A percentile compares a stretch with the other conserved stretches of the same genome.
phyloP scores from a whole-genome alignment of 2,797 vertebrate genomes.

The Limnodromus scolopaceus region DNA sequence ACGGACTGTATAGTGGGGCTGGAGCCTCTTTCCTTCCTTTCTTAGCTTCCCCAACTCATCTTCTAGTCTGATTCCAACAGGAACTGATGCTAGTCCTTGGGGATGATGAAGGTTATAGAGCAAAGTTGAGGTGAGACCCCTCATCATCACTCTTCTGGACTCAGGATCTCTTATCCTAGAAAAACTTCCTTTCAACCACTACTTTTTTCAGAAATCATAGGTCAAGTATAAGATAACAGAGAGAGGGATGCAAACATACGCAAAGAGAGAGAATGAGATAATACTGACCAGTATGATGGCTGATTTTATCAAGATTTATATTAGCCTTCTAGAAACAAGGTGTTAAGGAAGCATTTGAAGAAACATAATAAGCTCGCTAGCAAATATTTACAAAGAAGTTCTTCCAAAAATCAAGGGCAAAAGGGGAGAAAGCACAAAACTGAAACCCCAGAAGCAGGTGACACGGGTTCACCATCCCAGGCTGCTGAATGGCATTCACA shows the following conservation, averaged over 20 bases:
- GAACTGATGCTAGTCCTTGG: neutral
- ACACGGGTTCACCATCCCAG: fast-evolving
- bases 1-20: neutral
- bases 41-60: neutral
- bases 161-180: neutral
- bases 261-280: neutral
- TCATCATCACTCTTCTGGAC: neutral
- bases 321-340: neutral
- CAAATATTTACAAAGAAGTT: neutral
- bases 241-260: neutral
- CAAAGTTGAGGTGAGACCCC: neutral
- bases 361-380: neutral
- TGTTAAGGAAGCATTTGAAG: neutral
- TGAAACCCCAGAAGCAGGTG: neutral
- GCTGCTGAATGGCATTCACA: neutral
- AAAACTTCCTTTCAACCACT: neutral
- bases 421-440: neutral
- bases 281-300: neutral
- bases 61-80: neutral
- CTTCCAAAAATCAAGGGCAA: neutral
- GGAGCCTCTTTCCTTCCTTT: neutral
- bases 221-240: neutral
- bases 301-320: neutral
- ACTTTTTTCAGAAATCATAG: neutral
- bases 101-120: neutral